Evolutionary conservation across 2,113 vertebrate genomes (phyloP), one percentile per base, ranked within the genome.

Genomic region (Poicephalus meyeri): DNA sequence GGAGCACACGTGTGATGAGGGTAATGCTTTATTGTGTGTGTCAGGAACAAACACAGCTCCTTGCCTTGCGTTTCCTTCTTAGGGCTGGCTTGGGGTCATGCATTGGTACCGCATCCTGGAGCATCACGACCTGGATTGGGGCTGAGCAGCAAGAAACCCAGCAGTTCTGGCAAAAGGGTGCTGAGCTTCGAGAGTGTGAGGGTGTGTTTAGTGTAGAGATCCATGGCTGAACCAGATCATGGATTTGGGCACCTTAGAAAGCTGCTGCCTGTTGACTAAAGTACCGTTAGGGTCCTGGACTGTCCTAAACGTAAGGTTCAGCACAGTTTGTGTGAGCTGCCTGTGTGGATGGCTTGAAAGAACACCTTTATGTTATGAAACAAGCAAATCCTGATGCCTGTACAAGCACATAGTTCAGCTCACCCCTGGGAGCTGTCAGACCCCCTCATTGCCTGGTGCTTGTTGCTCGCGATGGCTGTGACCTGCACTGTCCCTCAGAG

Each of bases 11-110:
- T 11, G 8, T 8, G 1, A 5, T 21, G 61, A 3, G 49, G 39
- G 9, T 55, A 56, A n/a, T 1, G 2, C 33, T 53, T 64, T 26
- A 5, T 12, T 56, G 23, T 18, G n/a, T 6, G 0, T 1, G 4
- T 47, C 50, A 23, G 50, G 82, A 66, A 2, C 12, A 41, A 76
- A 19, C 24, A 8, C 11, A 33, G n/a, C 50, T 76, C 35, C 50
- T 41, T 76, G 23, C 61, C 12, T 29, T 18, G 23, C 6, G 0
- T 76, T 41, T 29, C 29, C 42, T 49, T 50, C 10, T 7, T 17
- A 28, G 24, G n/a, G 61, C 29, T 66, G 70, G 28, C 50, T n/a
- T 10, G n/a, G 50, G 23, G 29, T 56, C 42, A 5, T 23, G 42
- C 13, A 2, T 10, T 66, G 70, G 17, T 16, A 25, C 11, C 2